Base-by-base conservation (phyloP, 2,797 vertebrate species). In the Sardinella longiceps region DNA sequence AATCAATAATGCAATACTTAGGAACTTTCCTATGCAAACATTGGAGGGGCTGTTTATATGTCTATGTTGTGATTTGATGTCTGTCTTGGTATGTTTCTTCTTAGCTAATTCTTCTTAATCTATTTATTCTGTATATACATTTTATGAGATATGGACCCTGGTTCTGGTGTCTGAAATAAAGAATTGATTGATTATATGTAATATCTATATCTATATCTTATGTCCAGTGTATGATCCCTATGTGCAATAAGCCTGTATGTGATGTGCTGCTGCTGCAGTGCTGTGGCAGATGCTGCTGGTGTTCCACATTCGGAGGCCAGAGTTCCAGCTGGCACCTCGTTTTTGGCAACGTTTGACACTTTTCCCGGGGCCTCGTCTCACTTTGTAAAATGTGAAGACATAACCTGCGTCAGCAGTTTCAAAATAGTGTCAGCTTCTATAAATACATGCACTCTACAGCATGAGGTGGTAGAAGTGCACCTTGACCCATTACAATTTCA, bases 351-450 rank as follows among this genome's bases (percentile, higher is more conserved):
- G 66, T 14, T 20, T 70, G 66, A 30, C 66, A 70, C 66, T 77
- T n/a, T 23, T 39, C 70, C 15, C 11, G 20, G 18, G 70, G 70
- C 70, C 18, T 39, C 18, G 37, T n/a, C n/a, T n/a, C n/a, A n/a
- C 18, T 43, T 77, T 43, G 70, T 77, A 18, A 77, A 15, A 77
- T 43, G 70, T 77, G 18, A 43, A 43, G 70, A 77, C 33, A 77
- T 77, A 77, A 77, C n/a, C 70, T 77, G 70, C 70, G 70, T 43
- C 70, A 43, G 33, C 70, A 43, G 23, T 77, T 77, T 77, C 5
- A 77, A 77, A 77, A 77, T 43, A 77, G 18, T 5, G 15, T 43
- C 23, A 30, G 14, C 66, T 15, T 18, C 66, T 70, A 70, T 70
- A 37, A 70, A 70, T 70, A 70, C 30, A 5, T 18, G 70, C 70